phyloP scores from a whole-genome alignment of 1,140 invertebrate species.

The Rhopalosiphum maidis region DNA sequence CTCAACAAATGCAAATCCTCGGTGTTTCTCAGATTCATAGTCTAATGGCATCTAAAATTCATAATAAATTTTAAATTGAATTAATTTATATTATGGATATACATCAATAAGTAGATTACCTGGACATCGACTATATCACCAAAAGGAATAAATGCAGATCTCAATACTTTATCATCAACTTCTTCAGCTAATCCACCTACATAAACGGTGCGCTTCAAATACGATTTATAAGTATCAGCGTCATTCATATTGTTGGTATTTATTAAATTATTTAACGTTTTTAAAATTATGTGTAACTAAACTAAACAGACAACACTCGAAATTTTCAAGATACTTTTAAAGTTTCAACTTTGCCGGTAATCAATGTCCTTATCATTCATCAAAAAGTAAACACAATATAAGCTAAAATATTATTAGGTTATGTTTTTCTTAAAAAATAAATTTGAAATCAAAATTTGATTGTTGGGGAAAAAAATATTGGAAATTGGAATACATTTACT shows the following conservation, averaged over 20 bases:
- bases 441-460: too few species aligned
- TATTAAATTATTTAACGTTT: background rate
- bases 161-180: conserved; percentile 94
- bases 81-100: background rate
- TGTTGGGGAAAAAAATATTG: too few species aligned
- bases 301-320: background rate
- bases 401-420: background rate
- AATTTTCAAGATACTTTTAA: background rate
- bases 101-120: conserved; percentile 50
- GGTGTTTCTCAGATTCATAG: conserved; percentile 96
- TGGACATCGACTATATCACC: conserved; percentile 97
- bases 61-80: background rate
- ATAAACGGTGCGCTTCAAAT: conserved; percentile 45
- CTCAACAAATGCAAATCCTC: conserved; percentile 98
- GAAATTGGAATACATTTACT: too few species aligned
- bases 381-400: background rate
- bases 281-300: background rate
- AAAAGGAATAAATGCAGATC: conserved; percentile 97
- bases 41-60: conserved; percentile 82
- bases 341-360: background rate
- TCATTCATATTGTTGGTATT: conserved; percentile 19
- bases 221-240: conserved; percentile 43
- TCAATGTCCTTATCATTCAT: background rate
- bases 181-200: conserved; percentile 93
- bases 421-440: background rate